A percentile compares a stretch with the other conserved stretches of the same genome.
Conservation (phyloP, 2,113 vertebrate species). For the Synodontis membranacea region DNA sequence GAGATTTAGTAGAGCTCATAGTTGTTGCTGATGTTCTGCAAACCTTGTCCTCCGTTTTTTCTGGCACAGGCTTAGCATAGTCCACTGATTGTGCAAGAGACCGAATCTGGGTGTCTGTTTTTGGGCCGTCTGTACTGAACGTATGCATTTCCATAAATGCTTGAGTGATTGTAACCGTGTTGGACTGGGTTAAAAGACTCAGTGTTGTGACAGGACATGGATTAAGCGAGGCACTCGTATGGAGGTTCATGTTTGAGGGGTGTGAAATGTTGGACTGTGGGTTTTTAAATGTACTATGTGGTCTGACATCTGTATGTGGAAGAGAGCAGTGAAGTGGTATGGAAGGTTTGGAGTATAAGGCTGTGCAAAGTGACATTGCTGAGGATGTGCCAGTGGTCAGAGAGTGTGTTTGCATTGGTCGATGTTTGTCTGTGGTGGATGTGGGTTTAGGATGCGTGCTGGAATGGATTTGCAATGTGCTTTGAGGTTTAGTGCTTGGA, state of each 20-base stretch:
- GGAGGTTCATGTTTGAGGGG: conserved; percentile 25
- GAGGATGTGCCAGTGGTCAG: background rate
- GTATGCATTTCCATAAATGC: conserved; percentile 29
- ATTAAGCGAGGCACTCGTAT: background rate
- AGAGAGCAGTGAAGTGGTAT: conserved; percentile 26
- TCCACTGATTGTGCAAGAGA: background rate
- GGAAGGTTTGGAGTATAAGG: conserved; percentile 22
- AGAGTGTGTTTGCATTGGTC: conserved; percentile 14
- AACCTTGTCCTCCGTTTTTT: background rate
- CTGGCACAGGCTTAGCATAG: background rate
- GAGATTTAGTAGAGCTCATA: background rate
- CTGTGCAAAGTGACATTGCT: conserved; percentile 1
- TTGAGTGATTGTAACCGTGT: conserved; percentile 34
- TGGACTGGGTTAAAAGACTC: conserved; percentile 35
- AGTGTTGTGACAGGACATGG: conserved; percentile 17
- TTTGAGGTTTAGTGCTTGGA: conserved; percentile 40
- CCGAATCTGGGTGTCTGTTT: background rate
- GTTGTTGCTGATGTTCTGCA: background rate
- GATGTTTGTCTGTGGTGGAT: conserved; percentile 12
- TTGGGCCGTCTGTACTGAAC: background rate
- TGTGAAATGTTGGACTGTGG: conserved; percentile 15
- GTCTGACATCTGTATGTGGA: conserved; percentile 10
- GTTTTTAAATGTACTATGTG: conserved; percentile 9
- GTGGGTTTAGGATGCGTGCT: conserved; percentile 35
- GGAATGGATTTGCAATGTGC: conserved; percentile 36